Percentiles rank a stretch among this genome's conserved stretches.
These are phyloP conservation scores for Holothuria glaberrima DNA, from an alignment of 35 echinoderm and acorn worm genomes.

Conservation along the genomic window DNA sequence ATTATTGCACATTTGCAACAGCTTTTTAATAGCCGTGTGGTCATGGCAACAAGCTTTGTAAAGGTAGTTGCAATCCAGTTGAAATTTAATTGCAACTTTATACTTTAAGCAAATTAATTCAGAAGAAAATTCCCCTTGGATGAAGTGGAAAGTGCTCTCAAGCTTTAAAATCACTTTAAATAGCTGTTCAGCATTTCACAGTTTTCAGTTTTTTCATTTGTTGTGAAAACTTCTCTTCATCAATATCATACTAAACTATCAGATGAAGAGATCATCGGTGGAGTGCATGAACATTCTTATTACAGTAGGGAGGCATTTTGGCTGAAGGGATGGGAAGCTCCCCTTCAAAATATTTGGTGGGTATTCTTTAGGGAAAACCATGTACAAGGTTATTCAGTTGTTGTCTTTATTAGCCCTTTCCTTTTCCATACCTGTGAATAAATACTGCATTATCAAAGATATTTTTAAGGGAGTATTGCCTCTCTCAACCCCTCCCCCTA, in stretches of 20 bases:
- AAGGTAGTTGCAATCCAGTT: conserved; percentile 9
- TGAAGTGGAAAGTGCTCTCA: conserved; percentile 7
- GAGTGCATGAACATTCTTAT: too few relatives aligned
- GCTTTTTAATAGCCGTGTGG: not conserved
- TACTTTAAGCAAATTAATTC: conserved; percentile 28
- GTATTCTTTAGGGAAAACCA: too few relatives aligned
- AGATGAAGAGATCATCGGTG: too few relatives aligned
- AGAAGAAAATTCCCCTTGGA: conserved; percentile 1
- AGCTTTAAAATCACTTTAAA: conserved; percentile 7
- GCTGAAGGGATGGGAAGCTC: too few relatives aligned
- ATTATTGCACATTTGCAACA: conserved; percentile 6
- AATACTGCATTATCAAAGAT: too few relatives aligned
- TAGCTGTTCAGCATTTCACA: not conserved
- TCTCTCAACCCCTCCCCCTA: too few relatives aligned
- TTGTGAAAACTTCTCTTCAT: not conserved
- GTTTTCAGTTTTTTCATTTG: not conserved
- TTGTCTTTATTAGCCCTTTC: too few relatives aligned
- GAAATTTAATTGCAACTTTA: conserved; percentile 47
- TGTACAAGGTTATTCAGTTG: too few relatives aligned
- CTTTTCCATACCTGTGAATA: too few relatives aligned
- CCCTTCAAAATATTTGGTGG: too few relatives aligned
- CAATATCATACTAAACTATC: not conserved
- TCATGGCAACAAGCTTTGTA: not conserved
- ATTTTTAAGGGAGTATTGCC: too few relatives aligned
- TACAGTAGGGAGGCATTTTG: too few relatives aligned